Percentiles rank a stretch among this genome's conserved stretches.
phyloP scores from a whole-genome alignment of 2,113 vertebrate species.

The Dasyornis broadbenti region DNA sequence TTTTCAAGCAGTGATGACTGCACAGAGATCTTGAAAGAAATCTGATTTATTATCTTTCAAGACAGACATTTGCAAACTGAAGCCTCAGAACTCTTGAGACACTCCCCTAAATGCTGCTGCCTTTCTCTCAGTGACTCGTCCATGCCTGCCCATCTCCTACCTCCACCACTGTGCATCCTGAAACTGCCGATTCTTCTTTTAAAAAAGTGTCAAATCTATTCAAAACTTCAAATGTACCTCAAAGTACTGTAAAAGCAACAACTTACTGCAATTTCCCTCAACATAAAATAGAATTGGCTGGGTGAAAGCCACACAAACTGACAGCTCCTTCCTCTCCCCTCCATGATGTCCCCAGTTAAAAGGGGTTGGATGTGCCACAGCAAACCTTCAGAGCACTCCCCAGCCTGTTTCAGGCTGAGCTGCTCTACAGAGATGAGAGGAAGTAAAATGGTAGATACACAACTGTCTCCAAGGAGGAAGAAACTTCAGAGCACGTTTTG shows the following conservation, averaged over 20 bases:
- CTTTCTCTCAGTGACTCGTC: neutral
- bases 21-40: neutral
- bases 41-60: neutral
- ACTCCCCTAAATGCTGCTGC: neutral
- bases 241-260: neutral
- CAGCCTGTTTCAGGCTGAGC: constrained; percentile 11
- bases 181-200: neutral
- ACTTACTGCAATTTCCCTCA: constrained; percentile 24
- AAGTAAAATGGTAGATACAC: neutral
- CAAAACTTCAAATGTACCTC: constrained; percentile 42
- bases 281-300: constrained; percentile 29
- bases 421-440: neutral
- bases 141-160: neutral
- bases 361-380: constrained; percentile 35
- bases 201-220: neutral
- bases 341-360: constrained; percentile 61
- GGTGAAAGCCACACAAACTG: constrained; percentile 70
- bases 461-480: neutral
- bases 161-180: neutral
- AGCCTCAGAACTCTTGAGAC: neutral
- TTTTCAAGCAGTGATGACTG: neutral
- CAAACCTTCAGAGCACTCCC: neutral
- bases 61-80: neutral
- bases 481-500: neutral
- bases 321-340: constrained; percentile 80